A percentile compares a stretch with the other conserved stretches of the same genome.
phyloP scores from a whole-genome alignment of 1,140 invertebrate genomes.

The Steinernema feltiae region DNA sequence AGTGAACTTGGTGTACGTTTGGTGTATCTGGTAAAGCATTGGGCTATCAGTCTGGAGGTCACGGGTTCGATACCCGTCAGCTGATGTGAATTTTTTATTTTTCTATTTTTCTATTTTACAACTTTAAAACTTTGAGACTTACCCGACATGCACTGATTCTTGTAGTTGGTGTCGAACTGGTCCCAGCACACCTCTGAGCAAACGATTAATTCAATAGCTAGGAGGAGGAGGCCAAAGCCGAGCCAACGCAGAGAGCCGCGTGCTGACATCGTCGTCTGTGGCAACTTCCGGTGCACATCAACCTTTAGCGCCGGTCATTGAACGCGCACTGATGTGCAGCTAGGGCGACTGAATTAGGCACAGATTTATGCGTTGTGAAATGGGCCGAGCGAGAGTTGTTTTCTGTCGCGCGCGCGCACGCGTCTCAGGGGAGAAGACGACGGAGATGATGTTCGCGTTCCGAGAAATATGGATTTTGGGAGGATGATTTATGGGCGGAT shows the following conservation, averaged over 20 bases:
- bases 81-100: too few relatives aligned
- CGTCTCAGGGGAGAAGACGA: neutral
- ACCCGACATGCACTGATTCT: slow-evolving; percentile 47
- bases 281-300: neutral
- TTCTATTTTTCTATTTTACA: too few relatives aligned
- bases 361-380: neutral
- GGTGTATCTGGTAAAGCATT: too few relatives aligned
- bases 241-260: slow-evolving; percentile 27
- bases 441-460: neutral
- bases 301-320: slow-evolving; percentile 6
- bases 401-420: neutral
- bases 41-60: neutral
- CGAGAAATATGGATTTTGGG: neutral
- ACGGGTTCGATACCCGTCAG: too few relatives aligned
- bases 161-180: slow-evolving; percentile 47
- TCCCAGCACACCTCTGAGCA: slow-evolving; percentile 53
- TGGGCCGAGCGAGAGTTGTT: neutral
- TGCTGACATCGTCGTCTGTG: slow-evolving; percentile 1
- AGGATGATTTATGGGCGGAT: neutral
- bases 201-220: slow-evolving; percentile 29
- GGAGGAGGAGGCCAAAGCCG: slow-evolving; percentile 3
- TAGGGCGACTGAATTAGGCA: neutral
- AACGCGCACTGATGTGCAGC: neutral
- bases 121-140: too few relatives aligned
- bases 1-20: too few relatives aligned